A percentile compares a stretch with the other conserved stretches of the same genome.
These are phyloP conservation scores for Sylvietta virens DNA, from an alignment of 2,113 vertebrate genomes.

Conservation along the genomic window DNA sequence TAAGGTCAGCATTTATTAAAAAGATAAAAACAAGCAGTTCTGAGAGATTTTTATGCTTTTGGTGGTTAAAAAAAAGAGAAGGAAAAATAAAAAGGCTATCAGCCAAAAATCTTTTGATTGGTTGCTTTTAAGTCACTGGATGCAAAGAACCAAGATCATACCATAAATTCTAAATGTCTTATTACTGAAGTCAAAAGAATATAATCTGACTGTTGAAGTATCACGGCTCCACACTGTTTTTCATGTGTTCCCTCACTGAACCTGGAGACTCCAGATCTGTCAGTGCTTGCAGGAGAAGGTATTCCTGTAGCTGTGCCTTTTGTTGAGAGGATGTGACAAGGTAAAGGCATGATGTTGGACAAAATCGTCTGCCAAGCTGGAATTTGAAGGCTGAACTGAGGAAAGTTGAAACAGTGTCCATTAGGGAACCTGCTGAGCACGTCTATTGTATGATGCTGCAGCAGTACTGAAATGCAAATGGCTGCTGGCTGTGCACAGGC, in stretches of 20 bases:
- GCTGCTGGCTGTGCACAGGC: conserved; percentile 32
- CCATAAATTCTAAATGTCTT: not conserved
- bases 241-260: not conserved
- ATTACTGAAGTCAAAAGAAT: not conserved
- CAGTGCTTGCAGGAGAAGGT: not conserved
- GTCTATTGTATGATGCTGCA: conserved; percentile 1
- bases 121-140: not conserved
- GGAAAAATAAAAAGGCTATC: not conserved
- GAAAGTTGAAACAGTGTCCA: conserved; percentile 7
- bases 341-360: not conserved
- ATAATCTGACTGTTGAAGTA: not conserved
- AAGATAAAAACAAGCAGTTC: not conserved
- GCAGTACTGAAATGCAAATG: conserved; percentile 2
- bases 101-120: not conserved
- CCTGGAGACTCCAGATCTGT: not conserved
- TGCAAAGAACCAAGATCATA: not conserved
- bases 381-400: not conserved
- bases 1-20: not conserved
- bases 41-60: not conserved
- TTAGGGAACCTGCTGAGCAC: conserved; percentile 27
- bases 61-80: not conserved
- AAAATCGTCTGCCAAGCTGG: not conserved
- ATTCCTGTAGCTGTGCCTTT: not conserved
- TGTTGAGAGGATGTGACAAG: not conserved
- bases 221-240: not conserved